A percentile compares a stretch with the other conserved stretches of the same genome.
Conservation (phyloP, 2,888 invertebrate genomes). For the Serripes groenlandicus region DNA sequence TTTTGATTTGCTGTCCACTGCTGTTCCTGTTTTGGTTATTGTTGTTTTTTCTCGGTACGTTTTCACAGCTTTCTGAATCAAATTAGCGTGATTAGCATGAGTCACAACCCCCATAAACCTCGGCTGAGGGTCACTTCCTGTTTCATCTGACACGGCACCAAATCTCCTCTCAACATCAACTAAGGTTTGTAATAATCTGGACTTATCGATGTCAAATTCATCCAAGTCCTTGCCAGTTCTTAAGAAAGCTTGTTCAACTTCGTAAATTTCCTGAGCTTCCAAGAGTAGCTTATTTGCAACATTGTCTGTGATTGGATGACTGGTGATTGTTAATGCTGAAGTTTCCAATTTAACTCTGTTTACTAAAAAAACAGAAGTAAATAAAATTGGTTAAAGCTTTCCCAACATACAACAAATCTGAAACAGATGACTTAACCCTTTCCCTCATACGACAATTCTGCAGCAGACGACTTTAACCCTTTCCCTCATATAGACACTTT, state of each 20-base stretch:
- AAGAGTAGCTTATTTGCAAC: constrained; percentile 44
- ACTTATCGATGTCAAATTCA: constrained; percentile 48
- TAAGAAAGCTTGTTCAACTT: constrained; percentile 52
- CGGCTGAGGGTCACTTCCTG: neutral
- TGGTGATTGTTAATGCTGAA: constrained; percentile 48
- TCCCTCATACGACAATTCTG: no score
- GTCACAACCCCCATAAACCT: constrained; percentile 40
- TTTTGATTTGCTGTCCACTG: no score
- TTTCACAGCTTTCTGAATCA: constrained; percentile 52
- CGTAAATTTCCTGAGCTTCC: constrained; percentile 55
- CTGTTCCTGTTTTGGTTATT: neutral
- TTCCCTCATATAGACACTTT: no score
- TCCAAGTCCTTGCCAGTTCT: constrained; percentile 57
- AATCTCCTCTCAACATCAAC: constrained; percentile 9
- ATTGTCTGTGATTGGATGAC: constrained; percentile 57
- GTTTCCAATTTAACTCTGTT: constrained; percentile 77
- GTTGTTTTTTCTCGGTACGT: constrained; percentile 40
- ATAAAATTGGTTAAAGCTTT: no score
- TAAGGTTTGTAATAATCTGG: constrained; percentile 45
- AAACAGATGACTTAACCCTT: no score
- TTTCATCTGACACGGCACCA: neutral
- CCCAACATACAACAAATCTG: no score
- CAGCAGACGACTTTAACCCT: no score
- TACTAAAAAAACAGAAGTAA: constrained; percentile 70
- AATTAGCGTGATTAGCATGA: constrained; percentile 50